A percentile compares a stretch with the other conserved stretches of the same genome.
Evolutionary conservation across 1,140 invertebrate genomes (phyloP).

Genomic region (Pararge aegeria): DNA sequence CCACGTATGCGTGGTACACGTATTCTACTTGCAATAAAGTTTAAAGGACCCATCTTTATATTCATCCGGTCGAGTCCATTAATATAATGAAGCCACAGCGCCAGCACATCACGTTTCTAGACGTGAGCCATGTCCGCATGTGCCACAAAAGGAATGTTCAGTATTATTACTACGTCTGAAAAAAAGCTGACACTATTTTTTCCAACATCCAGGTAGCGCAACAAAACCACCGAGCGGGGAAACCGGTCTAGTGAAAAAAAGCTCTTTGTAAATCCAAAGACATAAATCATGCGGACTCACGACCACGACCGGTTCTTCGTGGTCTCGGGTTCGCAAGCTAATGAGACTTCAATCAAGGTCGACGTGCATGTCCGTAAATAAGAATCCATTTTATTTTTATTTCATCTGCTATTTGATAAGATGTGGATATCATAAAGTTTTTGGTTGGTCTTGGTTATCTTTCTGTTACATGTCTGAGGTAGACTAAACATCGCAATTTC

Average conservation of each 20-base stretch:
- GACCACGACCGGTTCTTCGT: conserved; percentile 58
- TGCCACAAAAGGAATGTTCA: conserved; percentile 74
- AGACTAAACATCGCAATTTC: conserved; percentile 13
- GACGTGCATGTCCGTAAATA: conserved; percentile 48
- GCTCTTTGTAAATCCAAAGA: conserved; percentile 58
- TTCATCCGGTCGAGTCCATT: conserved; percentile 71
- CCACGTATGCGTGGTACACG: conserved; percentile 40
- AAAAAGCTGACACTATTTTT: conserved; percentile 70
- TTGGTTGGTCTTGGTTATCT: not conserved
- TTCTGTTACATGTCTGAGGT: not conserved
- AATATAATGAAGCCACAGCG: conserved; percentile 74
- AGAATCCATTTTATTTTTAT: conserved; percentile 35
- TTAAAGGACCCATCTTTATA: conserved; percentile 69
- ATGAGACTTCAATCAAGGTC: conserved; percentile 78
- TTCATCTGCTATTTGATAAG: conserved; percentile 14
- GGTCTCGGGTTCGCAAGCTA: conserved; percentile 55
- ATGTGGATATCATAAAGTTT: not conserved
- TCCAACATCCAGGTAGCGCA: conserved; percentile 69
- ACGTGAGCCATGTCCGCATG: conserved; percentile 63
- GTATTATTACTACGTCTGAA: conserved; percentile 73
- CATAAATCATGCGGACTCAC: conserved; percentile 75
- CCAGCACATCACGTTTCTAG: conserved; percentile 65
- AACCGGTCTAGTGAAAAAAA: conserved; percentile 66
- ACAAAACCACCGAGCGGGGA: conserved; percentile 56
- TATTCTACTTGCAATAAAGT: conserved; percentile 44